Evolutionary conservation across 2,113 vertebrate species (phyloP), one percentile per base, ranked within the genome.

Genomic region (Spilogale gracilis): DNA sequence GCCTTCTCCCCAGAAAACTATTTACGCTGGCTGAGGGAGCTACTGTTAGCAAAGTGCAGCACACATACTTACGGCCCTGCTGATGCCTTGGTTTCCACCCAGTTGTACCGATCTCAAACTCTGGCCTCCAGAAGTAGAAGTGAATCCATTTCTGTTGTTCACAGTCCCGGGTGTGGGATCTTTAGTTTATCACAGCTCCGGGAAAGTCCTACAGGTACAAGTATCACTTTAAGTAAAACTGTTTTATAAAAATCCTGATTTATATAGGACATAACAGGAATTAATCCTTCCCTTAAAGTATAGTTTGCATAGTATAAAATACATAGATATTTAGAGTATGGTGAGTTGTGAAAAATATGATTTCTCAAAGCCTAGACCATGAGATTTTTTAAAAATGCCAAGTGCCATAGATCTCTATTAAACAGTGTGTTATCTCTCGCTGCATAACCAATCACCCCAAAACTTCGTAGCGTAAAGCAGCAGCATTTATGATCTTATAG

Each of bases 281-380:
- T 4, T 6, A 73, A 11, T 78, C 45, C 69, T 18, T 88, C 60
- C 60, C 60, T 61, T 25, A 61, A 83, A 71, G 17, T 71, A 6
- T 87, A 88, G 65, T 18, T 91, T 38, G 73, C 48, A 9, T 45
- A 30, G 69, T 45, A n/a, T 83, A 61, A 85, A 60, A 85, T 61
- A 63, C 71, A 56, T 91, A 48, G 56, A 38, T 67, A 61, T 73
- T 54, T 61, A 61, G 79, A 79, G 76, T 76, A 56, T 20, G 27
- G 45, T 78, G 69, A 80, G 17, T 94, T 74, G 48, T 91, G 23
- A 83, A 91, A 96, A 73, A 30, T 79, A 27, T 30, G 48, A n/a
- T 80, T 86, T 92, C 20, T 81, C 78, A n/a, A 79, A 60, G 43
- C 5, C 17, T 79, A 20, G 52, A 25, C n/a, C 20, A 32, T 58